Evolutionary conservation across 2,113 vertebrate genomes (phyloP), one percentile per base, ranked within the genome.

Genomic region (Nibea albiflora): DNA sequence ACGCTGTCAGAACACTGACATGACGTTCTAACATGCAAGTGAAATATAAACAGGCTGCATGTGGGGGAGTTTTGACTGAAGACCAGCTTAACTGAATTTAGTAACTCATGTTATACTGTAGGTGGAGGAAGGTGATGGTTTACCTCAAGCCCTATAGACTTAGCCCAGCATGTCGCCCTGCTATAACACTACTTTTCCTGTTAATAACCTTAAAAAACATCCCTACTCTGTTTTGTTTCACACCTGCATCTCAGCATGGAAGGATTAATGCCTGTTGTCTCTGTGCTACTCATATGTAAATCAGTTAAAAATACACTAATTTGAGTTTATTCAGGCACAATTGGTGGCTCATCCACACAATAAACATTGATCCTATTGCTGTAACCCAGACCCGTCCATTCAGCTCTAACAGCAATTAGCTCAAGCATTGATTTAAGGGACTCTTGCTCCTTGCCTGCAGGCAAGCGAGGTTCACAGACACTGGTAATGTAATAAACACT

Each of bases 311-410:
- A 94, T 94, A 95, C 95, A 95, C 95, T 95, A 96, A 96, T 97
- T 96, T 95, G 95, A 96, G 96, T 96, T 97, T 95, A 96, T 96
- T 97, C 96, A 96, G 96, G 92, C 94, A 93, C 94, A 88, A 96
- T 96, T 95, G 96, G 93, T 91, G 90, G 95, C 95, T 96, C 96
- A 95, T 95, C 96, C 95, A 95, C 95, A 97, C 96, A 97, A 96
- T 97, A 95, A 97, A 97, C 96, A 97, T 95, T 95, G 95, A 96
- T 96, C 95, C 95, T 94, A 94, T 95, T 97, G 96, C 96, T 95
- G 95, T 95, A 95, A 89, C 81, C 78, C 85, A 49, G 50, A 62
- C 22, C 70, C 71, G 93, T 92, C 92, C 92, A 94, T 95, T 96
- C 95, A 95, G 92, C 92, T 92, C 95, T 91, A 94, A 96, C 96